Evolutionary conservation across 2,888 invertebrate species (phyloP).

Genomic region (Camptogramma bilineatum): DNA sequence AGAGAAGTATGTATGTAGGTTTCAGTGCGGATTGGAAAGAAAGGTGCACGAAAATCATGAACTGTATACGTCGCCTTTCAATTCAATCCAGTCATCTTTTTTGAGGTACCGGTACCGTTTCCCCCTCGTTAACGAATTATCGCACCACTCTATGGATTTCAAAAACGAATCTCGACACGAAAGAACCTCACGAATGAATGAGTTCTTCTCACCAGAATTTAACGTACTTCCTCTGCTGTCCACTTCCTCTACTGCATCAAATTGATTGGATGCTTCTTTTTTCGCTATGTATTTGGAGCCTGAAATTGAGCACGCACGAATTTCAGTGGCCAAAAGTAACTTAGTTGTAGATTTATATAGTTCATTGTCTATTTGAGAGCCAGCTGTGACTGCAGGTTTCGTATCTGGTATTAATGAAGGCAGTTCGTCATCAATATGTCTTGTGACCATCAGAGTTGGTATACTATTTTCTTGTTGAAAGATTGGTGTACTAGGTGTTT

Average conservation of each 20-base stretch:
- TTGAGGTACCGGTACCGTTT: slow-evolving; percentile 72
- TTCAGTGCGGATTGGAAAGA: slow-evolving; percentile 16
- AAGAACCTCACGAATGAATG: slow-evolving; percentile 77
- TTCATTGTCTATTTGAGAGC: slow-evolving; percentile 52
- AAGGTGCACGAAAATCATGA: slow-evolving; percentile 40
- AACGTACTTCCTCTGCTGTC: slow-evolving; percentile 62
- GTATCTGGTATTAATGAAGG: slow-evolving; percentile 27
- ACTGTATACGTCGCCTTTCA: slow-evolving; percentile 67
- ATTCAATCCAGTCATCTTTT: slow-evolving; percentile 76
- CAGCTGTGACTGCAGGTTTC: slow-evolving; percentile 45
- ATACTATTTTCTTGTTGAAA: slow-evolving; percentile 38
- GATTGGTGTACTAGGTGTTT: slow-evolving; percentile 41
- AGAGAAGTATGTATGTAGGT: slow-evolving; percentile 9
- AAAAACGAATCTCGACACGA: slow-evolving; percentile 77
- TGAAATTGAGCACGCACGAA: slow-evolving; percentile 56
- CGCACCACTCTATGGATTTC: slow-evolving; percentile 80
- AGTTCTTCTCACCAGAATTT: slow-evolving; percentile 77
- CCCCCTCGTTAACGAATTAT: slow-evolving; percentile 76
- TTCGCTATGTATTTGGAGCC: slow-evolving; percentile 46
- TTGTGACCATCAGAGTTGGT: slow-evolving; percentile 52
- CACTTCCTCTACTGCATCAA: slow-evolving; percentile 50
- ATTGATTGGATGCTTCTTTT: slow-evolving; percentile 43
- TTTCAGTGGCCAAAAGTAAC: slow-evolving; percentile 65
- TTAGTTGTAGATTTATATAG: slow-evolving; percentile 65
- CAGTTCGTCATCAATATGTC: slow-evolving; percentile 48